Evolutionary conservation across 1,140 invertebrate species (phyloP), one percentile per base, ranked within the genome.

Genomic region (Hetaerina americana): DNA sequence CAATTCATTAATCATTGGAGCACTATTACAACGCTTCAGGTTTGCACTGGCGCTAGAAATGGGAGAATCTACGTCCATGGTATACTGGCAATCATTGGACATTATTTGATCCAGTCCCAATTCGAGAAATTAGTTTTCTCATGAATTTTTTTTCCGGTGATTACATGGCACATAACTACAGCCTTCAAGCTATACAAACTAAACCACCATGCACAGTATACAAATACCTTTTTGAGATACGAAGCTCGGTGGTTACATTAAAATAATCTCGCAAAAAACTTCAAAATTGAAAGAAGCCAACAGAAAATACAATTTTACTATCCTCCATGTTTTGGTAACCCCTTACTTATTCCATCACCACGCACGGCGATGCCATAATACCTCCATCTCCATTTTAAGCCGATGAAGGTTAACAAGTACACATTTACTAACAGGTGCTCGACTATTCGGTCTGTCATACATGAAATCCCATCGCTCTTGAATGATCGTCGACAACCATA

Each of bases 21-120:
- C 91, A 84, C 91, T 93, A 77, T 87, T 90, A 72, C 90, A 92
- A 77, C 91, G 84, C 81, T 93, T 93, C 27, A 93, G 81, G 70
- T 85, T 86, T 72, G 87, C 26, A 57, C 40, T 57, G 15, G 40
- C 2, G 22, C 82, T 74, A 85, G 79, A 71, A 77, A 78, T 82
- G 18, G 84, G 83, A 76, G 81, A 83, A 77, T 87, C 84, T 83
- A 87, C 81, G 80, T 87, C 86, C 86, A 87, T 87, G 67, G 18
- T 28, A 26, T 25, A 68, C 40, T 57, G 40, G 22, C 15, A 57
- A n/a, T 57, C 40, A 57, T 57, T 57, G 40, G 22, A 57, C 40
- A 57, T 57, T 57, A 57, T 3, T 18, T 57, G 22, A 57, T n/a
- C 2, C 40, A 10, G 40, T 57, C n/a, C n/a, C n/a, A 57, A 2